phyloP scores from a whole-genome alignment of 1,140 invertebrate species.

The Zaprionus taronus region DNA sequence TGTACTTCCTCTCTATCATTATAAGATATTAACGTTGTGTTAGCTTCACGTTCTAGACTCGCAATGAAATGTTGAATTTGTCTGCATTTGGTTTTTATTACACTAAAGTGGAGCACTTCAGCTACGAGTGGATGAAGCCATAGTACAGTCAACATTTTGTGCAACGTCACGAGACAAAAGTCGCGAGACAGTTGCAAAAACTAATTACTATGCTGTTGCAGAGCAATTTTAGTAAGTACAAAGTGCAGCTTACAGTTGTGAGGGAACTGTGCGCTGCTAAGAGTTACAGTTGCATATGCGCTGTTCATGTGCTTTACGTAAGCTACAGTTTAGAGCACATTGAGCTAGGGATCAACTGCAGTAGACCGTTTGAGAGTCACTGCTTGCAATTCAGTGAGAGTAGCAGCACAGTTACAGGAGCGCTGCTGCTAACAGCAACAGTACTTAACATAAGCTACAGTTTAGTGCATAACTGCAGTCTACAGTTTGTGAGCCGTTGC shows the following conservation, averaged over 20 bases:
- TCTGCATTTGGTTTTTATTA: constrained; percentile 14
- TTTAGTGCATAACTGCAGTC: neutral
- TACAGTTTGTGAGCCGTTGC: constrained; percentile 1
- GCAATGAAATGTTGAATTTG: constrained; percentile 26
- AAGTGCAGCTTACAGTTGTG: neutral
- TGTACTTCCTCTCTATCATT: neutral
- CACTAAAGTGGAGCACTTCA: constrained; percentile 42
- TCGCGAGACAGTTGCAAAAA: constrained; percentile 20
- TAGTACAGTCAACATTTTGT: constrained; percentile 27
- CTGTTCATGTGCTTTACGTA: neutral
- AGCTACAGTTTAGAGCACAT: neutral
- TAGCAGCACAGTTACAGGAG: too few relatives aligned
- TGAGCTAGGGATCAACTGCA: neutral
- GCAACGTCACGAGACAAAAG: constrained; percentile 4
- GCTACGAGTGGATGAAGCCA: constrained; percentile 35
- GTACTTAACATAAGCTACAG: neutral
- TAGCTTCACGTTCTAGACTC: constrained; percentile 7
- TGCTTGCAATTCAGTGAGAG: neutral
- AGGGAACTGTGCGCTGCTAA: neutral
- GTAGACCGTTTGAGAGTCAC: neutral
- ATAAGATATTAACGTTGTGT: neutral
- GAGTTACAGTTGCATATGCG: neutral
- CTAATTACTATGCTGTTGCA: neutral
- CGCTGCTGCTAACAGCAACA: neutral
- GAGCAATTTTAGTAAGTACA: neutral